phyloP scores from a whole-genome alignment of 2,888 invertebrate species.

The Danaus chrysippus region DNA sequence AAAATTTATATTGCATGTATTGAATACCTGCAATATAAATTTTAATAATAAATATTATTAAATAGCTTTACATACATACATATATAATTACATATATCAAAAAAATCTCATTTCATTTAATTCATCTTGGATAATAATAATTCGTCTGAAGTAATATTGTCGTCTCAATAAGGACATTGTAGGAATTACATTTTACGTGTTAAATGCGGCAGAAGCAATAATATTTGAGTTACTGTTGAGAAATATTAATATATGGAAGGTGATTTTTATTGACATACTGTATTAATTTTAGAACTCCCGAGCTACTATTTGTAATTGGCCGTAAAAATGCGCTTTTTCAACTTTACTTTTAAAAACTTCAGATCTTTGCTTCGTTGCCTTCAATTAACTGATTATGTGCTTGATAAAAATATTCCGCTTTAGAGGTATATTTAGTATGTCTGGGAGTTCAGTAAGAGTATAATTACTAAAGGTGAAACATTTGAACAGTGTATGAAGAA shows the following conservation, averaged over 20 bases:
- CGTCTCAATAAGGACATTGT: too few relatives aligned
- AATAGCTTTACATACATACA: too few relatives aligned
- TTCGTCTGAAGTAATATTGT: too few relatives aligned
- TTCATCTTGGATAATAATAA: too few relatives aligned
- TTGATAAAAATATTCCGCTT: conserved; percentile 13
- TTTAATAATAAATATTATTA: not conserved
- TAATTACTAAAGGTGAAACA: not conserved
- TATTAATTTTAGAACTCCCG: too few relatives aligned
- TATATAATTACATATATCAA: too few relatives aligned
- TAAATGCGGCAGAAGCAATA: too few relatives aligned
- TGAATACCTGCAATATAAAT: not conserved
- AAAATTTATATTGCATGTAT: conserved; percentile 22
- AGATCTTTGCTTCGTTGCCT: conserved; percentile 17
- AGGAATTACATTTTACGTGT: too few relatives aligned
- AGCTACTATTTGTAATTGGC: not conserved
- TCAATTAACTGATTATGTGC: conserved; percentile 22
- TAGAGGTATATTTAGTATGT: not conserved
- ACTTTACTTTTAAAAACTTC: conserved; percentile 13
- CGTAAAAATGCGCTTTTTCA: conserved; percentile 4
- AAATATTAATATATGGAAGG: too few relatives aligned
- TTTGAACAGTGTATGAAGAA: conserved; percentile 4
- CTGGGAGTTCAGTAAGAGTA: not conserved
- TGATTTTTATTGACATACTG: too few relatives aligned
- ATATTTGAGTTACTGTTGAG: too few relatives aligned
- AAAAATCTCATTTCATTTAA: too few relatives aligned